Evolutionary conservation across 2,888 invertebrate species (phyloP).

Genomic region (Drosophila cognata): DNA sequence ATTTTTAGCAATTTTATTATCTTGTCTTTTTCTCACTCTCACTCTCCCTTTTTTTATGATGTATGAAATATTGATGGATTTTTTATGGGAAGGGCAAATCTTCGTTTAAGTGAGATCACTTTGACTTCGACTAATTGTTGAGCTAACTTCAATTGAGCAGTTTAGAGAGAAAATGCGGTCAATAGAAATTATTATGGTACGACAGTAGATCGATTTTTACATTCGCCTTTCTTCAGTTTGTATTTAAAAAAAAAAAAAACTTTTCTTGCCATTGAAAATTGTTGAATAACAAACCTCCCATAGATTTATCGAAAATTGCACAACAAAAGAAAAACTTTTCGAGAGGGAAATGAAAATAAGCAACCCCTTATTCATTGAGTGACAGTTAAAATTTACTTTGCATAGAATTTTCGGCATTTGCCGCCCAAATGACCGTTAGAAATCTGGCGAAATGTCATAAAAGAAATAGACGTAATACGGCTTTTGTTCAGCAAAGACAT

Average conservation of each 20-base stretch:
- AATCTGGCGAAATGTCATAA: constrained; percentile 46
- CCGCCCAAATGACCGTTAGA: constrained; percentile 63
- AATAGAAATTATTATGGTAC: not conserved
- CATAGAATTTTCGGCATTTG: constrained; percentile 40
- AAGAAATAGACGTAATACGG: constrained; percentile 35
- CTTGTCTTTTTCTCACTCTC: constrained; percentile 36
- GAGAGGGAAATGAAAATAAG: constrained; percentile 17
- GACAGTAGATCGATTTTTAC: not conserved
- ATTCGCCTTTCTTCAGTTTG: not conserved
- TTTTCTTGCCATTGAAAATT: not conserved
- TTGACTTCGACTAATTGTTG: constrained; percentile 41
- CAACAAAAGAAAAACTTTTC: constrained; percentile 40
- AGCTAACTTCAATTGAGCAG: constrained; percentile 1
- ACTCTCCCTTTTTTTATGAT: constrained; percentile 53
- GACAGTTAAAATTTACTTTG: constrained; percentile 62
- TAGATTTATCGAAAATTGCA: constrained; percentile 19
- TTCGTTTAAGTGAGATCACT: constrained; percentile 38
- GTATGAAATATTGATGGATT: constrained; percentile 66
- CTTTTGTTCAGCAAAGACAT: constrained; percentile 47
- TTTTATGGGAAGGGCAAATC: constrained; percentile 10
- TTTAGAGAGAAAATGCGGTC: not conserved
- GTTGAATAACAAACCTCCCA: constrained; percentile 37
- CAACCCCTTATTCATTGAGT: constrained; percentile 62
- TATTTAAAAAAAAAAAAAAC: not conserved
- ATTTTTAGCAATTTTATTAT: constrained; percentile 72